phyloP scores from a whole-genome alignment of 2,113 vertebrate species.

The Martes martes region DNA sequence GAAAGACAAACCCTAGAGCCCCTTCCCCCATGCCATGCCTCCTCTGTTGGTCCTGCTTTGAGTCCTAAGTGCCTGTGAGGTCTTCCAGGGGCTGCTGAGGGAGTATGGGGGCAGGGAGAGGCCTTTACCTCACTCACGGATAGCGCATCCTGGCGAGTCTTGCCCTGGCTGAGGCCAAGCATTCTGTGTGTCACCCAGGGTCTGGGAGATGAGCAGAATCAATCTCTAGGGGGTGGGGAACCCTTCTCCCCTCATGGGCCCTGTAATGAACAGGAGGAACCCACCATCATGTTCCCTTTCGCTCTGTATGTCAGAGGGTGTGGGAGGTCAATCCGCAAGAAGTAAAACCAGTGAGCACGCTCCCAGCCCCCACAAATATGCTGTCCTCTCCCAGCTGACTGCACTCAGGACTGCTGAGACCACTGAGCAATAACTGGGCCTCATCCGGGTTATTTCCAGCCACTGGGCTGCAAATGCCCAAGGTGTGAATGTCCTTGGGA shows the following conservation, averaged over 20 bases:
- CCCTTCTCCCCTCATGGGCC: background rate
- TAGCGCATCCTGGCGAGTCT: background rate
- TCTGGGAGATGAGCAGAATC: background rate
- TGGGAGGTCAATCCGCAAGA: background rate
- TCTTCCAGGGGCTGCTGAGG: constrained; percentile 16
- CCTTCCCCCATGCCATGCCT: background rate
- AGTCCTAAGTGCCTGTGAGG: constrained; percentile 73
- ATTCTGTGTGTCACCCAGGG: background rate
- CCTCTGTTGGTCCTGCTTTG: background rate
- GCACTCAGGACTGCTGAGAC: background rate
- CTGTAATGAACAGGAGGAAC: background rate
- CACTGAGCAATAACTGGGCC: constrained; percentile 28
- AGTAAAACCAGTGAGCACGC: background rate
- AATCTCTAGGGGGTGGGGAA: background rate
- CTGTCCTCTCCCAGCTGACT: background rate
- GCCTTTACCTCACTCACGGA: background rate
- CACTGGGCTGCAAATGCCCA: background rate
- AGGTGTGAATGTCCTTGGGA: background rate
- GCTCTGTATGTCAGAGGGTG: background rate
- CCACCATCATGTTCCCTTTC: background rate
- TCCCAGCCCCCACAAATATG: background rate
- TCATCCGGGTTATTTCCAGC: background rate
- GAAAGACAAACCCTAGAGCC: background rate
- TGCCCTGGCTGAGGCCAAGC: background rate
- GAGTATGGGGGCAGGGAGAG: background rate